phyloP scores from a whole-genome alignment of 2,113 vertebrate genomes.

The Syngnathus floridae region DNA sequence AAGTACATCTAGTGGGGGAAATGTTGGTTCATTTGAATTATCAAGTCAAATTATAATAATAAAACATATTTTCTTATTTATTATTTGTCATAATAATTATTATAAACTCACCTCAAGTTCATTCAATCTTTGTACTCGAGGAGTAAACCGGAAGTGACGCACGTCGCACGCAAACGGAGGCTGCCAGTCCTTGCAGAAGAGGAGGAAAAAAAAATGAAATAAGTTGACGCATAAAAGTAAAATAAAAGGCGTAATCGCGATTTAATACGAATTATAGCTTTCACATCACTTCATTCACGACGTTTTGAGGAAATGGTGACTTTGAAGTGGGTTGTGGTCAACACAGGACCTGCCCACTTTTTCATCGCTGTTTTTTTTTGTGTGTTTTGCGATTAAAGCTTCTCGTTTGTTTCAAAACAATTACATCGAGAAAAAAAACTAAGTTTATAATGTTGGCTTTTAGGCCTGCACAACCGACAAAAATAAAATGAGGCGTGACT shows the following conservation, averaged over 20 bases:
- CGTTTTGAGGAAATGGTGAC: not conserved
- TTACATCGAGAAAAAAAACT: not conserved
- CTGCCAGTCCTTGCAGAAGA: slow-evolving; percentile 85
- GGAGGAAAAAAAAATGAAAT: not conserved
- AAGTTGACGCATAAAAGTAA: not conserved
- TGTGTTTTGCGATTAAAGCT: not conserved
- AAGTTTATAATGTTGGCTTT: not conserved
- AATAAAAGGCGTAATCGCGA: not conserved
- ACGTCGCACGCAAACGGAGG: slow-evolving; percentile 97
- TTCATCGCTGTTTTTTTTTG: not conserved
- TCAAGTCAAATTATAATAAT: no score
- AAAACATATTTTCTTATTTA: no score
- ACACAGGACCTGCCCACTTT: not conserved
- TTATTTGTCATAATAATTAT: not conserved
- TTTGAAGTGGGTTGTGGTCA: not conserved
- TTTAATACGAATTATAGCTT: not conserved
- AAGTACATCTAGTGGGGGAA: not conserved
- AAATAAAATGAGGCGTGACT: slow-evolving; percentile 7
- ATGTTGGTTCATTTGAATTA: not conserved
- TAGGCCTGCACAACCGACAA: not conserved
- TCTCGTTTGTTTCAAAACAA: not conserved
- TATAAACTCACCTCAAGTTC: slow-evolving; percentile 85
- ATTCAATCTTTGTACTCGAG: slow-evolving; percentile 90
- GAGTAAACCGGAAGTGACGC: slow-evolving; percentile 92
- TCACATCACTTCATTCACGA: not conserved